Percentiles rank a stretch among this genome's conserved stretches.
Conservation (phyloP, 2,888 invertebrate genomes). For the Aromia moschata region DNA sequence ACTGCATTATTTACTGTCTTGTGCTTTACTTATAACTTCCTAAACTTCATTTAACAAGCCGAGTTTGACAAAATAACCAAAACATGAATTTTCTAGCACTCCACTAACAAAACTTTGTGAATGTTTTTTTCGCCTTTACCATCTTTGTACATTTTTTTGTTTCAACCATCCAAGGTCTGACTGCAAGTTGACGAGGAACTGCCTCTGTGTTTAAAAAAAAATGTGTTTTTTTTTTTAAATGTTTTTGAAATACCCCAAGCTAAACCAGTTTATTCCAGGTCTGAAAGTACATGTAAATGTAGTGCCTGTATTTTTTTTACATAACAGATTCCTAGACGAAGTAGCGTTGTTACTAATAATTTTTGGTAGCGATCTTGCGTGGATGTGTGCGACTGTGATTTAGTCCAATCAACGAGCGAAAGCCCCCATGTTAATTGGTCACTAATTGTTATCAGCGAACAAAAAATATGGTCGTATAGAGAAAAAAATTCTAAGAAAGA, state of each 20-base stretch:
- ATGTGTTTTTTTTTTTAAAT: conserved; percentile 15
- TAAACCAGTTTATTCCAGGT: conserved; percentile 47
- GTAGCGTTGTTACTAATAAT: conserved; percentile 21
- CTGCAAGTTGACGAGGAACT: conserved; percentile 47
- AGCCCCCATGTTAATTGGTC: too few relatives aligned
- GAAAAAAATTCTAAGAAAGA: too few relatives aligned
- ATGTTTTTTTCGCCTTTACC: conserved; percentile 35
- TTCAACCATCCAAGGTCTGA: conserved; percentile 37
- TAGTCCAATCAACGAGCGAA: too few relatives aligned
- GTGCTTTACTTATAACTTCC: conserved; percentile 29
- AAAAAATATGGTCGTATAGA: too few relatives aligned
- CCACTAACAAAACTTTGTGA: conserved; percentile 43
- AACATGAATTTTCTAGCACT: conserved; percentile 39
- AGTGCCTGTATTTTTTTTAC: conserved; percentile 30
- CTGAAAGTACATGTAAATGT: conserved; percentile 40
- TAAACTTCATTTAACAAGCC: conserved; percentile 21
- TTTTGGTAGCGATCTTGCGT: conserved; percentile 11
- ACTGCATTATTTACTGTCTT: conserved; percentile 27
- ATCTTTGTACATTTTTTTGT: conserved; percentile 32
- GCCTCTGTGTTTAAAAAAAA: conserved; percentile 16
- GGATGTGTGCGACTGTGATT: conserved; percentile 11
- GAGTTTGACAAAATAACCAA: conserved; percentile 21
- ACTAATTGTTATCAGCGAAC: too few relatives aligned
- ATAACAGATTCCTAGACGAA: conserved; percentile 14
- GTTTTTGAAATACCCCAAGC: neutral